Evolutionary conservation across 1,140 invertebrate genomes (phyloP).

Genomic region (Sinonovacula constricta): DNA sequence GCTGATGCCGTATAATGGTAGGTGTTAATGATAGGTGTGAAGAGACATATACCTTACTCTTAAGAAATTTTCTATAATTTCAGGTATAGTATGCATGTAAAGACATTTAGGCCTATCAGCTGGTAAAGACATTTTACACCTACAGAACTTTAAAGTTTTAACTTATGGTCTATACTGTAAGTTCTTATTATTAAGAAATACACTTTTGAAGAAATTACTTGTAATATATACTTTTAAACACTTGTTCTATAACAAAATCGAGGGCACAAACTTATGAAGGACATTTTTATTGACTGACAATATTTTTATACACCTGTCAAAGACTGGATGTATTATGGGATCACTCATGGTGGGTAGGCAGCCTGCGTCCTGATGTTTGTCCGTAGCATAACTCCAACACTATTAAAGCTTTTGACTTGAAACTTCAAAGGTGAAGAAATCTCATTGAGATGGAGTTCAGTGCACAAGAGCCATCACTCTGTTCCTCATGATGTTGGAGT

Average conservation of each 20-base stretch:
- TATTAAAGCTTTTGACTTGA: not conserved
- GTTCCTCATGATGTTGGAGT: not conserved
- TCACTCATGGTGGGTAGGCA: not conserved
- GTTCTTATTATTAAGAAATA: too few relatives aligned
- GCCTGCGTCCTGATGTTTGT: too few relatives aligned
- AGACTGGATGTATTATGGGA: not conserved
- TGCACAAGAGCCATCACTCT: not conserved
- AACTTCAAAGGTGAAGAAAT: not conserved
- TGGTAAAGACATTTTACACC: too few relatives aligned
- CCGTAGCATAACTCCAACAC: not conserved
- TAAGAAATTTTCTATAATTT: too few relatives aligned
- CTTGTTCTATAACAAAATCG: not conserved
- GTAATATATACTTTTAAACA: not conserved
- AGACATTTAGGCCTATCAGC: too few relatives aligned
- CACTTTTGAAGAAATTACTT: too few relatives aligned
- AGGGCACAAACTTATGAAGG: not conserved
- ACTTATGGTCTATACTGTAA: too few relatives aligned
- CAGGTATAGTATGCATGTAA: too few relatives aligned
- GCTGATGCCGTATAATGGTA: conserved; percentile 76
- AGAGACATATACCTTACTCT: too few relatives aligned
- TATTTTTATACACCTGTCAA: not conserved
- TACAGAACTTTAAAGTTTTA: too few relatives aligned
- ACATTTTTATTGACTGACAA: not conserved
- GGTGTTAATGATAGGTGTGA: too few relatives aligned
- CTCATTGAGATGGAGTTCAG: not conserved